Base-by-base conservation (phyloP, 2,888 invertebrate genomes). In the Chydorus sphaericus region DNA sequence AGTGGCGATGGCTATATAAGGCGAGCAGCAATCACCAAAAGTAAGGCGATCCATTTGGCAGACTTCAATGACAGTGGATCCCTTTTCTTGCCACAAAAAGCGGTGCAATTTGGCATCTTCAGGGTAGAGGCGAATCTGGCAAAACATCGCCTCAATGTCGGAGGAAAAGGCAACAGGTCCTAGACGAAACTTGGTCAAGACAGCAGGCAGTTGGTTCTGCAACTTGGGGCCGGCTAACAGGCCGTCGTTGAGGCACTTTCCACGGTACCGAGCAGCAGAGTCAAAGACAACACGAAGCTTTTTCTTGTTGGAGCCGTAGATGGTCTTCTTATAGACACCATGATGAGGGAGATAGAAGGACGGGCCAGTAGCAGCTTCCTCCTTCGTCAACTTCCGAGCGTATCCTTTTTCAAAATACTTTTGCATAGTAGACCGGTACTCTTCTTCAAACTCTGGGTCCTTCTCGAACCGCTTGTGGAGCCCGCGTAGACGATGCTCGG, bases 111-210 rank as follows among this genome's bases (percentile, higher is more conserved):
- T 26, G 2, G 30, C 33, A 36, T 60, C 59, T 26, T 56, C 57
- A 6, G 33, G 23, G 1, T 49, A 23, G 5, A 60, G 37, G 1
- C 14, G 28, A 4, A 59, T 54, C 1, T 54, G 59, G 36, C 59
- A 57, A 14, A 57, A 59, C 58, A 60, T 59, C 2, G 59, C 60
- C 4, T 26, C 38, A 14, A 61, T 60, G 55, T 61, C 60, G 10
- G 57, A 58, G 1, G 49, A 29, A 18, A 59, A 48, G 16, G 48
- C 60, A n/a, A 56, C 30, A 8, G 1, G 26, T 18, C 52, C 16
- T 7, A 30, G 29, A 7, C 59, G 29, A 30, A 59, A 58, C 11
- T 54, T 53, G 4, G 29, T 16, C 1, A 59, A 36, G 1, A 59
- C 55, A 1, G 18, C 5, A 10, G 36, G 31, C 0, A 60, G 23